Base-by-base conservation (phyloP, 2,888 invertebrate species). In the Dendrolimus pini region DNA sequence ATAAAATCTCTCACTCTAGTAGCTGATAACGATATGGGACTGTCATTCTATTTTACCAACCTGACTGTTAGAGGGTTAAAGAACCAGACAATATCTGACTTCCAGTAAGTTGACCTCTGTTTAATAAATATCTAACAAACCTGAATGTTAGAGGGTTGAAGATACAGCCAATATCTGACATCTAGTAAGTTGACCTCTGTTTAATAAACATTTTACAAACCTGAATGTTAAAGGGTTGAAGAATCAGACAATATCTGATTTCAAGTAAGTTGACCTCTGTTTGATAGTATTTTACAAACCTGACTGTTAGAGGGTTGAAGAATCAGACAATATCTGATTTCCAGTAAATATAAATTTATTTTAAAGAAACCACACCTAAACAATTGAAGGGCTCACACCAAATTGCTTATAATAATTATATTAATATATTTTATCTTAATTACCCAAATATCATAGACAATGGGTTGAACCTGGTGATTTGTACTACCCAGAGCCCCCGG, bases 1-100 rank as follows among this genome's bases (percentile, higher is more conserved):
- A 71, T 85, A 55, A 60, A 72, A 1, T 68, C 73, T n/a, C 58
- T 82, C 41, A 74, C 76, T 3, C 58, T 75, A 7, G 58, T 63
- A 9, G 65, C 76, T 0, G 69, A 71, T 30, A 67, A 77, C 12
- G 67, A 63, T 8, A 62, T 74, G 47, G 77, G 74, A 1, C 53
- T 82, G 0, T 61, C 64, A 14, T 66, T 83, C 52, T 73, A 76
- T 41, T 78, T 78, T 41, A 79, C 70, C 54, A 80, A 86, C 60
- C 56, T 85, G 8, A 79, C 65, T n/a, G 64, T 88, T 7, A 77
- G 77, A 1, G 88, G 88, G 47, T 62, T 89, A 57, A 84, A 77
- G 59, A 69, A 77, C 56, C 79, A 78, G 62, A 70, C 77, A 56
- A 76, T 87, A 58, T 74, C 75, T 0, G 76, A 81, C 52, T 83